A percentile compares a stretch with the other conserved stretches of the same genome.
These are phyloP conservation scores for Leptodactylus fallax DNA, from an alignment of 2,797 vertebrate species.

Conservation along the genomic window DNA sequence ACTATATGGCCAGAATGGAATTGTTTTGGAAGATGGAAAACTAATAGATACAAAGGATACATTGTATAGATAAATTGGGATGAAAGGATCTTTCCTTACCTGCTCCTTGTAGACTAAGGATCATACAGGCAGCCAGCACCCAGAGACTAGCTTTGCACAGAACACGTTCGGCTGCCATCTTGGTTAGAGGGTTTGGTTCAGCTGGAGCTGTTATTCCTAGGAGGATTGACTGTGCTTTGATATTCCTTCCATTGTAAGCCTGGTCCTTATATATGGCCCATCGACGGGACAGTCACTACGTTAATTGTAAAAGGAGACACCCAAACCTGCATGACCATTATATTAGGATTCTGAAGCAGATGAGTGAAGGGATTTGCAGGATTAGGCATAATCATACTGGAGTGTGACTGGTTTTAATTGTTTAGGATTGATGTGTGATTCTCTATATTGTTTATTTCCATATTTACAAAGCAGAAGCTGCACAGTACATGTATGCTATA, in stretches of 20 bases:
- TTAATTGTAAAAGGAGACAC: slow-evolving; percentile 5
- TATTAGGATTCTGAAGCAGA: slow-evolving; percentile 7
- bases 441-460: slow-evolving; percentile 14
- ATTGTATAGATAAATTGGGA: neutral
- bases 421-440: slow-evolving; percentile 9
- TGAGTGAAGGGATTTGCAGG: slow-evolving; percentile 52
- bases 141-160: slow-evolving; percentile 41
- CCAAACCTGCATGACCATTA: slow-evolving; percentile 30
- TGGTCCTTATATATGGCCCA: slow-evolving; percentile 23
- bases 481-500: neutral
- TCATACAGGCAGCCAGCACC: slow-evolving; percentile 35
- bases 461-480: neutral
- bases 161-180: slow-evolving; percentile 34
- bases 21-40: neutral
- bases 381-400: slow-evolving; percentile 45
- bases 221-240: neutral
- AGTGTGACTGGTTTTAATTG: slow-evolving; percentile 39
- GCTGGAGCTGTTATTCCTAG: slow-evolving; percentile 23
- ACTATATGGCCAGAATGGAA: neutral
- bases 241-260: neutral
- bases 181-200: slow-evolving; percentile 5
- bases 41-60: neutral
- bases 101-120: slow-evolving; percentile 34
- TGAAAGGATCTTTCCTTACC: slow-evolving; percentile 1
- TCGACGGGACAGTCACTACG: slow-evolving; percentile 31